Evolutionary conservation across 2,113 vertebrate genomes (phyloP).

Genomic region (zebrafish (Danio rerio)): GRCz12tu NC_133176.1:10937001-10937500

Average conservation of each 20-base stretch:
- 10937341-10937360: neutral
- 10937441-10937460: slow-evolving; percentile 79
- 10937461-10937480: slow-evolving; percentile 72
- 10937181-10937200: slow-evolving; percentile 85
- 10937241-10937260: slow-evolving; percentile 79
- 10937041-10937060: too few species aligned
- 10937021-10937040: too few species aligned
- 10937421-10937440: too few species aligned
- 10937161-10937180: slow-evolving; percentile 89
- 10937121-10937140: too few species aligned
- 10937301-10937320: slow-evolving; percentile 79
- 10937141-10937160: slow-evolving; percentile 84
- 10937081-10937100: too few species aligned
- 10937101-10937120: too few species aligned
- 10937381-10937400: neutral
- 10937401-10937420: too few species aligned
- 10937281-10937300: slow-evolving; percentile 86
- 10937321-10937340: neutral
- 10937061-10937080: too few species aligned
- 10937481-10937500: slow-evolving; percentile 78
- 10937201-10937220: slow-evolving; percentile 82
- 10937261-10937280: slow-evolving; percentile 87
- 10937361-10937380: neutral
- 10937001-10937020: too few species aligned
- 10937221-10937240: slow-evolving; percentile 84